phyloP scores from a whole-genome alignment of 2,797 vertebrate species.

The Diglossa cyanea region DNA sequence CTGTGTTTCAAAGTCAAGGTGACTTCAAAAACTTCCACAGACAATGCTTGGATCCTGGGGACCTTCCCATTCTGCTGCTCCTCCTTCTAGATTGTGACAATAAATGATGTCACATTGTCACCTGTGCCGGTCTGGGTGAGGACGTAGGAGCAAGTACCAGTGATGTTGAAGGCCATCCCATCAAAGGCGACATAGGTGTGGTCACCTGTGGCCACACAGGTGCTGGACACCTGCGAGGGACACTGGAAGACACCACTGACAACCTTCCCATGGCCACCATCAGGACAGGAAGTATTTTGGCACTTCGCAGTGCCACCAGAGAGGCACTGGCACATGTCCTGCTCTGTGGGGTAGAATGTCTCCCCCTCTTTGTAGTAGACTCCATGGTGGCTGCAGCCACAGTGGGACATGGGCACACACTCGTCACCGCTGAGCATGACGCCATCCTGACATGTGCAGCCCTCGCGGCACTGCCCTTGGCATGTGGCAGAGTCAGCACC shows the following conservation, averaged over 20 bases:
- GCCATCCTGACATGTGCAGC: background rate
- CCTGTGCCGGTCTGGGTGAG: background rate
- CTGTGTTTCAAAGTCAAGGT: background rate
- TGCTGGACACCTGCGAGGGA: accelerated
- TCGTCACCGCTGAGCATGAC: background rate
- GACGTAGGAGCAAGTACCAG: background rate
- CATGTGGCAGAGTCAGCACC: accelerated
- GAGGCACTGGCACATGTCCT: background rate
- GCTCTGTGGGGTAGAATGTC: background rate
- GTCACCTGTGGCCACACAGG: background rate
- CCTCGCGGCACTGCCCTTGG: background rate
- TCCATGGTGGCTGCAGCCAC: background rate
- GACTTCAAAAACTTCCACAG: background rate
- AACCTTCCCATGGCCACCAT: accelerated
- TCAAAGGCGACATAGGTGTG: background rate
- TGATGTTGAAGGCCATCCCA: background rate
- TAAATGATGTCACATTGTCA: accelerated
- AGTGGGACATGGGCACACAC: background rate
- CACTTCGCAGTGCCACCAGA: accelerated
- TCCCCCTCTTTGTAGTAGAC: constrained; percentile 9
- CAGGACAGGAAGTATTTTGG: background rate
- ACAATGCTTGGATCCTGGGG: background rate
- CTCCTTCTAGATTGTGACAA: background rate
- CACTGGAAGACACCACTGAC: background rate
- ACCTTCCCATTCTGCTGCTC: background rate